Conservation (phyloP, 2,888 invertebrate species). For the Amblyteles armatorius region DNA sequence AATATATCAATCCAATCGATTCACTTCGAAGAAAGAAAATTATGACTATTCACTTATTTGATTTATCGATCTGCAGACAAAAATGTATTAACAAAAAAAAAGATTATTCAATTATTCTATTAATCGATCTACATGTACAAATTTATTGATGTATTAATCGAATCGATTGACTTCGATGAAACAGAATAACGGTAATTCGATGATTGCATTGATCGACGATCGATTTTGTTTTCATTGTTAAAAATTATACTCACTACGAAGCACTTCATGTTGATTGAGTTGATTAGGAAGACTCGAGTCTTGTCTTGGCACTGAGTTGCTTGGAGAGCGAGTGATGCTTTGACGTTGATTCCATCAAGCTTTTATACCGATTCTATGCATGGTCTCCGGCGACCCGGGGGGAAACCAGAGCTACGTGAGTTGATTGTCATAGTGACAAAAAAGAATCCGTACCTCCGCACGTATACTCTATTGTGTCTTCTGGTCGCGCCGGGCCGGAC, state of each 20-base stretch:
- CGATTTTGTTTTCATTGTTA: not conserved
- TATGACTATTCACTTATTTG: not conserved
- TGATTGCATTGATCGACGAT: not conserved
- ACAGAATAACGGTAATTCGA: not conserved
- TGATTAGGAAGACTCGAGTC: conserved; percentile 54
- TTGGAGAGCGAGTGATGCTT: conserved; percentile 78
- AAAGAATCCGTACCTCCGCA: conserved; percentile 40
- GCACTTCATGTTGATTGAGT: conserved; percentile 79
- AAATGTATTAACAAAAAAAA: not conserved
- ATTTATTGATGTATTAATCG: not conserved
- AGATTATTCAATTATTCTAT: not conserved
- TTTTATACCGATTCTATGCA: conserved; percentile 78
- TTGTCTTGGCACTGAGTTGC: conserved; percentile 70
- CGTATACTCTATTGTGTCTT: conserved; percentile 54
- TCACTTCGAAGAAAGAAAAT: not conserved
- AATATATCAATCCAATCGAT: not conserved
- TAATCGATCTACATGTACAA: not conserved
- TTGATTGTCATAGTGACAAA: conserved; percentile 67
- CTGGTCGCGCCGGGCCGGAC: conserved; percentile 4
- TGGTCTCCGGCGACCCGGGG: conserved; percentile 21
- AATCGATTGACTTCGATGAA: not conserved
- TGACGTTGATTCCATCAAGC: conserved; percentile 64
- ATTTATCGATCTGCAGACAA: not conserved
- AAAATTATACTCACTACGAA: conserved; percentile 77
- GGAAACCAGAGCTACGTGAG: conserved; percentile 71